Evolutionary conservation across 2,888 invertebrate species (phyloP), one percentile per base, ranked within the genome.

Genomic region (Neoitamus cyanurus): DNA sequence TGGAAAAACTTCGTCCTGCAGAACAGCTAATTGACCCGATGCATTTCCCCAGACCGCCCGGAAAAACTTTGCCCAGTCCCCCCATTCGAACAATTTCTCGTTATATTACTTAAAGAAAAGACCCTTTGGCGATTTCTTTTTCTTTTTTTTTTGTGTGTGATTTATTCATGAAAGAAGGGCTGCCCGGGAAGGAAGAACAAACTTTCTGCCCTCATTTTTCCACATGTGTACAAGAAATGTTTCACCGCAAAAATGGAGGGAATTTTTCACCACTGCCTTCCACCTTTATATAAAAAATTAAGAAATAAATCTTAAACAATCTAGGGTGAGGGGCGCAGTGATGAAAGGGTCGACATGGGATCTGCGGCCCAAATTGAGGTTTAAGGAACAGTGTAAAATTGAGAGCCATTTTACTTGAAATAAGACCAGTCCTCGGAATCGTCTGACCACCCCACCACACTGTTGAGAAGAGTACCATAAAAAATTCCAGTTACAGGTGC

Each of bases 341-440:
- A 82, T 82, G 82, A 82, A 82, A 82, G 68, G 82, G 69, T 82
- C 82, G 82, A 82, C 82, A 68, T 20, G 80, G 80, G 80, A 68
- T 80, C 82, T 37, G n/a, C n/a, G 28, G 31, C 15, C 69, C 37
- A 82, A 80, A 68, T 68, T 68, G 68, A 68, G 68, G 80, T 80
- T 80, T 80, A 68, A 68, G 68, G 34, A 58, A 58, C 68, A 80
- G 36, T 30, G 77, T n/a, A 9, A 48, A 78, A 78, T 48, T 78
- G 36, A 69, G 36, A 25, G 34, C 15, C 34, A 42, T 58, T 78
- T 78, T 58, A 13, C 42, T 15, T 15, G 31, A 80, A 80, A 78
- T 31, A 80, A 80, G 15, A 31, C 58, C 58, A 15, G 15, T 80
- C 46, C 30, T 34, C 7, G 31, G 13, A 80, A 37, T 80, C 48